These are phyloP conservation scores for Ibycter americanus DNA, from an alignment of 2,797 vertebrate species.

Conservation along the genomic window DNA sequence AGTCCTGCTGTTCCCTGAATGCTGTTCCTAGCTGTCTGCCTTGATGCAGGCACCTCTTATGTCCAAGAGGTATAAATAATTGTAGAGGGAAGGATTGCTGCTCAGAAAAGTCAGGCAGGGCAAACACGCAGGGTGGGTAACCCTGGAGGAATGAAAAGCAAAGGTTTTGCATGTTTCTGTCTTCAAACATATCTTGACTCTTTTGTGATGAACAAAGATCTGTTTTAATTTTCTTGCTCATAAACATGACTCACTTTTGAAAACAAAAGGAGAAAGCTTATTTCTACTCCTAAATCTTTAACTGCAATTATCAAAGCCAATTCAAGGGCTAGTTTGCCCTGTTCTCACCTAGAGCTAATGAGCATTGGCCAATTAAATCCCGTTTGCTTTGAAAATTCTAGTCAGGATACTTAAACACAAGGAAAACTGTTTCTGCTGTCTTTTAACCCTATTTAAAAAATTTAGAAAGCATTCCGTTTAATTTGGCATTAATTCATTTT, in stretches of 20 bases:
- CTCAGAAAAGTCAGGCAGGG: not conserved
- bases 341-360: not conserved
- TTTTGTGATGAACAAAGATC: not conserved
- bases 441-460: not conserved
- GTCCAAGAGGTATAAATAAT: not conserved
- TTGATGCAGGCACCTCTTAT: not conserved
- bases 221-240: not conserved
- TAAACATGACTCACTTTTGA: not conserved
- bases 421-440: not conserved
- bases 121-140: rapidly evolving
- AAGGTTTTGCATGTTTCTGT: not conserved
- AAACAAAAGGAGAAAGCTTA: not conserved
- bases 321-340: not conserved
- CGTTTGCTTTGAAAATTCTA: not conserved
- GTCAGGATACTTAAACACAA: not conserved
- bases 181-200: not conserved
- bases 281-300: not conserved
- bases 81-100: not conserved
- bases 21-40: not conserved
- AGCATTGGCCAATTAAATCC: not conserved
- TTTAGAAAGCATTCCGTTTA: not conserved
- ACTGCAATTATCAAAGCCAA: not conserved
- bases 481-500: not conserved
- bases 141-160: not conserved
- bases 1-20: too few relatives aligned